Base-by-base conservation (phyloP, 2,888 invertebrate species). In the Standfussiana lucernea region DNA sequence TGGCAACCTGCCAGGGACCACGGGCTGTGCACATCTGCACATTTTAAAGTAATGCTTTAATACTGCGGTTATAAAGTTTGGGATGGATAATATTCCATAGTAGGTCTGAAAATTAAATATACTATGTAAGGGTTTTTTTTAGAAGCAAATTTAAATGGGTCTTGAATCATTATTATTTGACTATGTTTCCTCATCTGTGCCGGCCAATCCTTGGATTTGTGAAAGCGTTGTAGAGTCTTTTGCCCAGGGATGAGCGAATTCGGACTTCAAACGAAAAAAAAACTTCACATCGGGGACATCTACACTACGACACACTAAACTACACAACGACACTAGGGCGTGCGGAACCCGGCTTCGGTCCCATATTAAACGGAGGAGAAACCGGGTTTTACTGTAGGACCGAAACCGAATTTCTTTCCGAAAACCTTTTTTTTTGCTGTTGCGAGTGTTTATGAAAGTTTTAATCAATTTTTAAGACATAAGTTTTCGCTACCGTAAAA, bases 1-100 rank as follows among this genome's bases (percentile, higher is more conserved):
- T 74, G 82, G 85, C 82, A 71, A 13, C n/a, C 40, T 84, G 82
- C 85, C 82, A 82, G n/a, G 11, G 8, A 35, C 24, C 21, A 28
- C 40, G 4, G 62, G 28, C 15, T 15, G 32, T 50, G 47, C 42
- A 56, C 59, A 45, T 28, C 73, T 71, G 68, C 35, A 61, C 45
- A 35, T 61, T 84, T 73, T n/a, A 42, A 68, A 69, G 13, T 42
- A 66, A 72, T 59, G 18, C 42, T 42, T 56, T 72, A 72, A n/a
- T 64, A 59, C 11, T 53, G 65, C 50, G 45, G 50, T 21, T 37
- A 68, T 8, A 21, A 74, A 35, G 21, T 65, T 77, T 18, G 24
- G 40, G 8, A 28, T 42, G 21, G 59, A 32, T 11, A 35, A 61
- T 35, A 56, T 24, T 21, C 45, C 45, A 18, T 45, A 18, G 6